Conservation (phyloP, 2,888 invertebrate genomes). For the Agrochola circellaris region DNA sequence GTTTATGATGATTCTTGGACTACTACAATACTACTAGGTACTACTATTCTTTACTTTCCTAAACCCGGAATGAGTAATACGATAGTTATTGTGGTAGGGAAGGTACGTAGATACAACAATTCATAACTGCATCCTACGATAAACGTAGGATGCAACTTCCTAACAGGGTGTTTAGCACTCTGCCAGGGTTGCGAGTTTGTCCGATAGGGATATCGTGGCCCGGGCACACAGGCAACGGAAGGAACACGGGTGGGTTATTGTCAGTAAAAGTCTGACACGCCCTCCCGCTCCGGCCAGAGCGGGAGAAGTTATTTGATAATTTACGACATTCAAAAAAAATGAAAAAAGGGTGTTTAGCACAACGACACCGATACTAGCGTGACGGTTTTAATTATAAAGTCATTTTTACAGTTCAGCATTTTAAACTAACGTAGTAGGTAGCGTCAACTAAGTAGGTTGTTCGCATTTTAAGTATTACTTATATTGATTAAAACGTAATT, state of each 20-base stretch:
- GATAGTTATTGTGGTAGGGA: constrained; percentile 13
- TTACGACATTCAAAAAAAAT: too few species aligned
- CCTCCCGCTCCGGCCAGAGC: too few species aligned
- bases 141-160: too few species aligned
- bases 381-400: constrained; percentile 20
- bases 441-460: not conserved
- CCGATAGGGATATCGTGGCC: too few species aligned
- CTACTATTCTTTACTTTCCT: not conserved
- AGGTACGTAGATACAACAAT: not conserved
- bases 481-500: constrained; percentile 33
- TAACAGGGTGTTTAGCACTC: not conserved
- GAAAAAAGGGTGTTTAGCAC: not conserved
- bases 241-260: too few species aligned
- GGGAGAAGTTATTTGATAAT: too few species aligned
- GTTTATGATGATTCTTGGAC: too few species aligned
- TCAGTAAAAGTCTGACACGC: too few species aligned
- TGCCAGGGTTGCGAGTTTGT: too few species aligned
- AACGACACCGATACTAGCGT: not conserved
- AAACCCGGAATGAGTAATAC: not conserved
- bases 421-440: constrained; percentile 6
- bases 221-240: too few species aligned
- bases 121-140: not conserved
- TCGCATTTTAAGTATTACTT: constrained; percentile 47
- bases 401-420: not conserved
- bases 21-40: too few species aligned